Conservation (phyloP, 2,113 vertebrate species). For the Bufo gargarizans region DNA sequence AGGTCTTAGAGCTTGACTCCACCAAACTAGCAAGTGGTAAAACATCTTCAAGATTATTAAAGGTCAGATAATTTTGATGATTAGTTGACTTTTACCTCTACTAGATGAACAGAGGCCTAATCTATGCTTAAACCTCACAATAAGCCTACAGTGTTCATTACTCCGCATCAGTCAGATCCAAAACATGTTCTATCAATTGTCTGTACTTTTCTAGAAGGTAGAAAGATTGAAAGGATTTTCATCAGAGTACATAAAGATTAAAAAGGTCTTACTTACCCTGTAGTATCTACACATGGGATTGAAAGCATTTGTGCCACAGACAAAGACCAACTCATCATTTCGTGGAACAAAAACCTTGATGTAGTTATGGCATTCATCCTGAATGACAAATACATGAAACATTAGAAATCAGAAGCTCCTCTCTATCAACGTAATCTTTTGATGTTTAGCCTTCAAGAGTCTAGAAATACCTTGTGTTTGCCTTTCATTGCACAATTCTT, state of each 20-base stretch:
- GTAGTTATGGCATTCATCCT: constrained; percentile 99
- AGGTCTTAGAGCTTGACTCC: no score
- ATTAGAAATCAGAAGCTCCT: constrained; percentile 1
- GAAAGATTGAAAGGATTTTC: background rate
- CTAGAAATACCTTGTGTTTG: constrained; percentile 85
- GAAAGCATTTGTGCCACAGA: constrained; percentile 97
- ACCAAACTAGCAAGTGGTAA: no score
- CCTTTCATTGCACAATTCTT: constrained; percentile 97
- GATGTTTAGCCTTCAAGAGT: constrained; percentile 15
- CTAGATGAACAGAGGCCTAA: background rate
- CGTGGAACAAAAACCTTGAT: constrained; percentile 98
- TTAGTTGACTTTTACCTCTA: background rate
- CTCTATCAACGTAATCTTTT: constrained; percentile 27
- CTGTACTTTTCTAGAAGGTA: background rate
- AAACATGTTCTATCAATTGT: background rate
- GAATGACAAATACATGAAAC: constrained; percentile 39
- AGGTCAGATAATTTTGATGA: background rate
- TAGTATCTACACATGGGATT: constrained; percentile 99
- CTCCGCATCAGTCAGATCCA: background rate
- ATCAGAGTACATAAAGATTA: background rate
- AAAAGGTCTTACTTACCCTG: constrained; percentile 76
- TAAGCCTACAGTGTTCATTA: background rate
- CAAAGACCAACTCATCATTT: constrained; percentile 95
- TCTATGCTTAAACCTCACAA: background rate
- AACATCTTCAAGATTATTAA: no score